Percentiles rank a stretch among this genome's conserved stretches.
phyloP scores from a whole-genome alignment of 2,113 vertebrate species.

The Amphiprion percula region DNA sequence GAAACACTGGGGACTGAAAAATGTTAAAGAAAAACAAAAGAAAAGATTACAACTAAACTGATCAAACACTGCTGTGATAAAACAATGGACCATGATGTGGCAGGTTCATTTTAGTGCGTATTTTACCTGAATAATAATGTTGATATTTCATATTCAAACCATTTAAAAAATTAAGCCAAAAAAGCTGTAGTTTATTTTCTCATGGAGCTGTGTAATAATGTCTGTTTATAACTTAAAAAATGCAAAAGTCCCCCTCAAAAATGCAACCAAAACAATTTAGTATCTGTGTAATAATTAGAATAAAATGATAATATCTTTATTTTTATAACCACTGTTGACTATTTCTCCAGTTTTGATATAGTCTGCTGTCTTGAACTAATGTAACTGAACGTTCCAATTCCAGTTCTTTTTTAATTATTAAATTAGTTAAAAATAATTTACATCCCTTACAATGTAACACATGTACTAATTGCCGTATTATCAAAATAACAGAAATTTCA shows the following conservation, averaged over 20 bases:
- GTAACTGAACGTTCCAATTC: conserved; percentile 13
- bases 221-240: conserved; percentile 28
- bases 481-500: conserved; percentile 17
- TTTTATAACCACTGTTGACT: conserved; percentile 8
- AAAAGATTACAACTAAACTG: background rate
- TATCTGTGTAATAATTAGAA: too few species aligned
- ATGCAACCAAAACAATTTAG: too few species aligned
- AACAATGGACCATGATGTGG: too few species aligned
- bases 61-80: background rate
- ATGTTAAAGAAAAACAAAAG: background rate
- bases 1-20: too few species aligned
- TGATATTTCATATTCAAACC: background rate
- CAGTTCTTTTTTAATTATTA: conserved; percentile 14
- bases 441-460: conserved; percentile 11
- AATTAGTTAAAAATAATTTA: conserved; percentile 42
- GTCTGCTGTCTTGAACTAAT: conserved; percentile 8
- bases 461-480: conserved; percentile 39
- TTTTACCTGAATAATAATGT: too few species aligned
- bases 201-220: background rate
- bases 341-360: background rate
- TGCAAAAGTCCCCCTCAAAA: conserved; percentile 21
- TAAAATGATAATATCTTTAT: too few species aligned
- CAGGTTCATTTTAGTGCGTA: too few species aligned
- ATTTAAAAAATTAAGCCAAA: conserved; percentile 29
- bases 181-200: background rate